A percentile compares a stretch with the other conserved stretches of the same genome.
Evolutionary conservation across 92 coral and sea anemone species (phyloP).

Genomic region (Galaxea fascicularis): DNA sequence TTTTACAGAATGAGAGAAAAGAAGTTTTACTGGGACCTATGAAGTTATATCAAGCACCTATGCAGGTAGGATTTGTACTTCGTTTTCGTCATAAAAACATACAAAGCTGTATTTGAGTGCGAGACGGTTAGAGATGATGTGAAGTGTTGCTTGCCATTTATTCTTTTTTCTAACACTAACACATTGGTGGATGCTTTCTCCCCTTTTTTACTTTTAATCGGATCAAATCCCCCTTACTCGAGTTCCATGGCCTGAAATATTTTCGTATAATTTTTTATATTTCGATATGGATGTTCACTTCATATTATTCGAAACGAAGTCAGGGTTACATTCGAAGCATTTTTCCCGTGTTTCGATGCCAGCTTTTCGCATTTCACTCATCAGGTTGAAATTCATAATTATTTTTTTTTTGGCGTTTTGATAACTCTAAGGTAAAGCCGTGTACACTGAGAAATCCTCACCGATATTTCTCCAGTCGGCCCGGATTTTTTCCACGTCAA

Average conservation of each 20-base stretch:
- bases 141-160: neutral
- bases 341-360: constrained; percentile 39
- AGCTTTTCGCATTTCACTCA: constrained; percentile 20
- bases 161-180: constrained; percentile 8
- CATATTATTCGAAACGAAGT: constrained; percentile 33
- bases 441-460: constrained; percentile 47
- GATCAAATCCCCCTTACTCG: constrained; percentile 25
- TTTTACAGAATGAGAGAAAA: constrained; percentile 83
- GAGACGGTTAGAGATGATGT: constrained; percentile 35
- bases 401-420: constrained; percentile 2
- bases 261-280: constrained; percentile 7
- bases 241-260: constrained; percentile 11
- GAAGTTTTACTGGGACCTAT: constrained; percentile 95
- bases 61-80: constrained; percentile 88
- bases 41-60: constrained; percentile 94
- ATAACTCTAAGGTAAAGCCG: constrained; percentile 4
- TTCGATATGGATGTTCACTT: constrained; percentile 32
- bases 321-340: constrained; percentile 31
- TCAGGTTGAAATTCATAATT: neutral
- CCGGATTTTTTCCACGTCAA: constrained; percentile 51
- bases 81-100: constrained; percentile 53
- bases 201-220: constrained; percentile 23
- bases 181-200: constrained; percentile 6
- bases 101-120: constrained; percentile 60
- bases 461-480: constrained; percentile 21